Evolutionary conservation across 2,888 invertebrate genomes (phyloP).

Genomic region (Anthophora plumipes): DNA sequence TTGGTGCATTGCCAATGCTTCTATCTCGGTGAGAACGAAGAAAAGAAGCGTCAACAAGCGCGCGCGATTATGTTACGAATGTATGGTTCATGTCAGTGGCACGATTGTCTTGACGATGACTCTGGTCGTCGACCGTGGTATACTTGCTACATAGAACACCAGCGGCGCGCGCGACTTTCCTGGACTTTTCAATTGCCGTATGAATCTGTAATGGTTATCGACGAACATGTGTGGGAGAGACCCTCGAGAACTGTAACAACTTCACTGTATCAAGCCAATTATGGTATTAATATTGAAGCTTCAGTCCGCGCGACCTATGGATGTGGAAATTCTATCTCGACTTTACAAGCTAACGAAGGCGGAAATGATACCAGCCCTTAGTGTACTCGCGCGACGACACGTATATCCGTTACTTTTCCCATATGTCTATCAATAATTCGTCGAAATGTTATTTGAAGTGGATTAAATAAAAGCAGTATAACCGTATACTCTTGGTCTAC

Average conservation of each 20-base stretch:
- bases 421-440: conserved; percentile 4
- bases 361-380: conserved; percentile 18
- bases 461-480: neutral
- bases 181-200: conserved; percentile 55
- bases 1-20: conserved; percentile 44
- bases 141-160: neutral
- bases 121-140: conserved; percentile 56
- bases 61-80: conserved; percentile 30
- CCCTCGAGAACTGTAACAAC: conserved; percentile 49
- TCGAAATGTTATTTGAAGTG: neutral
- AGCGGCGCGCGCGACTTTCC: conserved; percentile 29
- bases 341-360: conserved; percentile 38
- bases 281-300: conserved; percentile 55
- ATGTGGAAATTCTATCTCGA: conserved; percentile 28
- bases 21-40: conserved; percentile 10
- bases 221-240: conserved; percentile 13
- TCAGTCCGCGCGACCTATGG: conserved; percentile 27
- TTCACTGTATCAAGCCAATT: conserved; percentile 48
- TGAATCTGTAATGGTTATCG: conserved; percentile 61
- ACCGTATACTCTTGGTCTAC: neutral
- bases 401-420: neutral
- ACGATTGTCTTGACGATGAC: conserved; percentile 36
- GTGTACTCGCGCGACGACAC: neutral
- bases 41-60: neutral
- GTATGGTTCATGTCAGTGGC: conserved; percentile 30